Evolutionary conservation across 2,888 invertebrate genomes (phyloP).

Genomic region (Piscicola geometra): DNA sequence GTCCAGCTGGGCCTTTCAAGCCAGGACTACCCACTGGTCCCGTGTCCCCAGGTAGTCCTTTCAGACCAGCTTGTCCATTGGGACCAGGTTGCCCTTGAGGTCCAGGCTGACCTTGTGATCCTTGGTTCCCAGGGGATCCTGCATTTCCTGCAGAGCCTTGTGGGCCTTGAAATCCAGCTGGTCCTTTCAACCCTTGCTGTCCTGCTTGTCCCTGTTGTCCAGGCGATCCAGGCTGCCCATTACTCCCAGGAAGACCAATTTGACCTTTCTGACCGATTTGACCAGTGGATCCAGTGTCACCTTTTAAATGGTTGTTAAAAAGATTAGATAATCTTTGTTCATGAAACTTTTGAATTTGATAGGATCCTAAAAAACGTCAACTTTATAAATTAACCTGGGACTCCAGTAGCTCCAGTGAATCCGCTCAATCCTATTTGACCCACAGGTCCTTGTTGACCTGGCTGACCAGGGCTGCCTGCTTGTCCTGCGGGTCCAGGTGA

Average conservation of each 20-base stretch:
- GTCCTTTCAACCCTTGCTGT: constrained; percentile 13
- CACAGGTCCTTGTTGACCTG: constrained; percentile 27
- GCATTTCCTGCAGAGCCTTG: constrained; percentile 17
- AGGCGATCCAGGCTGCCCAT: constrained; percentile 35
- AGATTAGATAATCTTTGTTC: not conserved
- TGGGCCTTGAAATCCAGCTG: constrained; percentile 10
- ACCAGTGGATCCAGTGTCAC: not conserved
- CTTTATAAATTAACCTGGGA: not conserved
- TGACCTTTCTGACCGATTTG: constrained; percentile 38
- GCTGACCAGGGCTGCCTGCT: constrained; percentile 38
- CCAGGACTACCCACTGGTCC: constrained; percentile 42
- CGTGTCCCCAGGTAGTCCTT: constrained; percentile 41
- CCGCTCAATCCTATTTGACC: constrained; percentile 36
- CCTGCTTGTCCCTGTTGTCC: constrained; percentile 24
- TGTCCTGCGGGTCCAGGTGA: constrained; percentile 31
- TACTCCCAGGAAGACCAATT: constrained; percentile 38
- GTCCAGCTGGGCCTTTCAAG: constrained; percentile 26
- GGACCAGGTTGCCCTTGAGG: constrained; percentile 29
- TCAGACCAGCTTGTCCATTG: constrained; percentile 37
- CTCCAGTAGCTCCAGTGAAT: constrained; percentile 22
- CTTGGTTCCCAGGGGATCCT: constrained; percentile 23
- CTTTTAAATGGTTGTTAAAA: not conserved
- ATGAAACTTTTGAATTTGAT: not conserved
- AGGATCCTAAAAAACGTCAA: not conserved
- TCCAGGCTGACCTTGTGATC: constrained; percentile 32